These are phyloP conservation scores for Ciconia maguari DNA, from an alignment of 2,113 vertebrate species.

Conservation along the genomic window DNA sequence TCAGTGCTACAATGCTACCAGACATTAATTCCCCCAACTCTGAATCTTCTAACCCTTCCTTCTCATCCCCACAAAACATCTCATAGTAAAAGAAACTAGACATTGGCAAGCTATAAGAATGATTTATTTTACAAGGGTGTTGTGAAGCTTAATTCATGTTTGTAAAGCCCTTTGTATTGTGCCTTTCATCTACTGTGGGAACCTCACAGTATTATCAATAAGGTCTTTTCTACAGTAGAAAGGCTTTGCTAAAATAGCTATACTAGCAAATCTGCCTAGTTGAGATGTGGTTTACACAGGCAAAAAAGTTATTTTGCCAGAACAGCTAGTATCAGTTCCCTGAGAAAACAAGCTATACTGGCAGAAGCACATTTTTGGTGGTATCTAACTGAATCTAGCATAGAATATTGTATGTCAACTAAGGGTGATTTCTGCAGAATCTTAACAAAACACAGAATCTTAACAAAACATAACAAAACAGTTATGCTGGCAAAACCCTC, in stretches of 20 bases:
- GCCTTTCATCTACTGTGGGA: slow-evolving; percentile 51
- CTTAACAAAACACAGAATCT: background rate
- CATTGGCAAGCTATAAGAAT: background rate
- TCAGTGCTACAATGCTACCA: background rate
- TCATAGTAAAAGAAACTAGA: background rate
- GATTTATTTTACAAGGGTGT: slow-evolving; percentile 34
- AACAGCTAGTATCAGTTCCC: background rate
- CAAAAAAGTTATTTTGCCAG: slow-evolving; percentile 5
- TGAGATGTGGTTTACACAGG: background rate
- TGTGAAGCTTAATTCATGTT: slow-evolving; percentile 46
- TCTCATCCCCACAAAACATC: background rate
- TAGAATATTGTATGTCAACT: background rate
- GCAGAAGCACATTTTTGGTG: background rate
- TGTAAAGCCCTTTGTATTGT: slow-evolving; percentile 41
- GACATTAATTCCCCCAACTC: background rate
- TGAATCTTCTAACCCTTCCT: background rate
- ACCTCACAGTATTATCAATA: slow-evolving; percentile 26
- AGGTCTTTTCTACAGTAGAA: slow-evolving; percentile 37
- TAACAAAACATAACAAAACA: background rate
- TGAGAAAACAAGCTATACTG: background rate
- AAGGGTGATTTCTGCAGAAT: background rate
- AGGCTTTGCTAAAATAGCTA: slow-evolving; percentile 46
- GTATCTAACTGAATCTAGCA: background rate
- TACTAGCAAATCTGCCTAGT: background rate
- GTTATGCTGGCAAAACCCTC: background rate